Conservation (phyloP, 2,888 invertebrate species). For the Sylvicola fuscatus region DNA sequence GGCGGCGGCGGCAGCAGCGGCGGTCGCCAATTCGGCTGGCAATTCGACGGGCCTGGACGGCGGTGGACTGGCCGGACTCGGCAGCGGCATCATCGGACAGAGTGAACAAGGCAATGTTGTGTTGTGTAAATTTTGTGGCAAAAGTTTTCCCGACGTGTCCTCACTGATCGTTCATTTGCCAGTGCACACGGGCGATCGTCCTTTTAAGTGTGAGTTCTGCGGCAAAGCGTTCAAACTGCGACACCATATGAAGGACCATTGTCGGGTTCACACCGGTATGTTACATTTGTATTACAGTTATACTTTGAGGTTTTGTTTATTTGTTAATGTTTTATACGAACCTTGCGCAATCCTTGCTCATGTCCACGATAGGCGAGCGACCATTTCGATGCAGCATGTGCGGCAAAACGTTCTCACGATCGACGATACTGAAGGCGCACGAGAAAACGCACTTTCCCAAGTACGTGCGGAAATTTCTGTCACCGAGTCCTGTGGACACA, state of each 20-base stretch:
- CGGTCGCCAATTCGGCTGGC: slow-evolving; percentile 23
- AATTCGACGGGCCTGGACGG: slow-evolving; percentile 24
- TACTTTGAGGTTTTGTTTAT: background rate
- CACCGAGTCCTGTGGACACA: slow-evolving; percentile 68
- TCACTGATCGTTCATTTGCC: slow-evolving; percentile 73
- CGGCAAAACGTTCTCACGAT: slow-evolving; percentile 78
- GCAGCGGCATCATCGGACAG: slow-evolving; percentile 28
- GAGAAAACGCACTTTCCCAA: slow-evolving; percentile 87
- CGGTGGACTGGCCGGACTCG: slow-evolving; percentile 22
- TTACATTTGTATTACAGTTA: slow-evolving; percentile 4
- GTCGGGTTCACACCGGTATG: slow-evolving; percentile 73
- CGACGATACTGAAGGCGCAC: slow-evolving; percentile 78
- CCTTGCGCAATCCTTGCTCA: too few relatives aligned
- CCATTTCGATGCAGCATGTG: slow-evolving; percentile 77
- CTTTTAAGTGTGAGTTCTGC: slow-evolving; percentile 86
- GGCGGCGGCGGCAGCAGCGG: slow-evolving; percentile 24
- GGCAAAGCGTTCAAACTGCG: slow-evolving; percentile 82
- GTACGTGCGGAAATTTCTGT: slow-evolving; percentile 74
- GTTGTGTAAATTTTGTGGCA: slow-evolving; percentile 81
- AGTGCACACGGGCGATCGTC: slow-evolving; percentile 75
- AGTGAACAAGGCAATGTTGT: slow-evolving; percentile 54
- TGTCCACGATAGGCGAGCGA: slow-evolving; percentile 47
- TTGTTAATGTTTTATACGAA: too few relatives aligned
- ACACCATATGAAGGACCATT: slow-evolving; percentile 89
- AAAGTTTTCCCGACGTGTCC: slow-evolving; percentile 78